These are phyloP conservation scores for Leptobrachium ailaonicum DNA, from an alignment of 2,113 vertebrate genomes.

Conservation along the genomic window DNA sequence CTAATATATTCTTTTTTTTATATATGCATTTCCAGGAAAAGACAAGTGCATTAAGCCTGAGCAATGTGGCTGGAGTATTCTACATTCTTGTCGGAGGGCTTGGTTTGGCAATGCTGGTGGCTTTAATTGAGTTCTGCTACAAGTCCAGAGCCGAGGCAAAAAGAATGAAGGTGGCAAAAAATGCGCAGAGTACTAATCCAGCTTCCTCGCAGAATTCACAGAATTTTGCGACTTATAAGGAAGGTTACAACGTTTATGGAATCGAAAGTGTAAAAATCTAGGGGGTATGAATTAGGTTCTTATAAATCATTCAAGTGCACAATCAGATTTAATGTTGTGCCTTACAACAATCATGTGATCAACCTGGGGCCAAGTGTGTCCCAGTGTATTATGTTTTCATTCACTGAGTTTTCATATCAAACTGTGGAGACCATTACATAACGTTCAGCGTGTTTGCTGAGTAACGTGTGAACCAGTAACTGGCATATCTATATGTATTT, in stretches of 20 bases:
- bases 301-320: slow-evolving; percentile 90
- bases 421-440: slow-evolving; percentile 5
- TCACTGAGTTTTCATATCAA: slow-evolving; percentile 18
- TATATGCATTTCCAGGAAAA: slow-evolving; percentile 90
- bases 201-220: slow-evolving; percentile 99
- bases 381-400: slow-evolving; percentile 38
- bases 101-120: slow-evolving; percentile 99
- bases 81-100: slow-evolving; percentile 99
- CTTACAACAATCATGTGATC: slow-evolving; percentile 81
- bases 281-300: slow-evolving; percentile 99
- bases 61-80: slow-evolving; percentile 99
- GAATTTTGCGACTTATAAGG: slow-evolving; percentile 99
- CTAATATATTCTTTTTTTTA: slow-evolving; percentile 75
- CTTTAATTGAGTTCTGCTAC: slow-evolving; percentile 99
- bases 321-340: slow-evolving; percentile 84
- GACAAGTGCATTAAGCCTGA: slow-evolving; percentile 98
- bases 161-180: slow-evolving; percentile 99
- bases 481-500: too few relatives aligned
- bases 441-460: not conserved
- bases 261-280: slow-evolving; percentile 99
- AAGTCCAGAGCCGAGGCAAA: slow-evolving; percentile 99
- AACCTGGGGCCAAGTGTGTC: slow-evolving; percentile 65
- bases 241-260: slow-evolving; percentile 99
- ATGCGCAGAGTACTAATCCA: slow-evolving; percentile 99
- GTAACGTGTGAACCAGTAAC: too few relatives aligned